Conservation (phyloP, 2,888 invertebrate species). For the Nemapogon koenigi region DNA sequence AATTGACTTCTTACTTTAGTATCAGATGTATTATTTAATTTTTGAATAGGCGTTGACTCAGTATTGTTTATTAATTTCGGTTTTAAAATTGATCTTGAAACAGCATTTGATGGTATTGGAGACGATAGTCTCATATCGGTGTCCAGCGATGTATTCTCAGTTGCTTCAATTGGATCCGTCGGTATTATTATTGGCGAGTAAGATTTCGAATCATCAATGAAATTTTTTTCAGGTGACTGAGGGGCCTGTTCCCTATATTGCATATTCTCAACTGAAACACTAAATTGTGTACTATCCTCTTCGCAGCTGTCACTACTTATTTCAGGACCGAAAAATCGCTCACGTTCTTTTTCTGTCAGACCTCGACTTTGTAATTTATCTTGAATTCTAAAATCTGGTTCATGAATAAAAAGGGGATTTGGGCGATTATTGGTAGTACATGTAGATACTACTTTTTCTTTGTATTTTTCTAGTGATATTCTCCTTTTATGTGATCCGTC, state of each 20-base stretch:
- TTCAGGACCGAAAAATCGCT: no score
- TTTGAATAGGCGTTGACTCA: no score
- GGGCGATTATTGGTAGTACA: no score
- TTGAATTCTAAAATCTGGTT: slow-evolving; percentile 12
- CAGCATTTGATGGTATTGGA: slow-evolving; percentile 15
- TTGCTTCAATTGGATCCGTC: slow-evolving; percentile 35
- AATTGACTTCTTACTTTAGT: no score
- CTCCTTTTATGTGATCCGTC: slow-evolving; percentile 42
- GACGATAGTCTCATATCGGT: slow-evolving; percentile 41
- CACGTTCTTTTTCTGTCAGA: slow-evolving; percentile 54
- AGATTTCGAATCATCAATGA: slow-evolving; percentile 22
- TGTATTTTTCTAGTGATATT: slow-evolving; percentile 57
- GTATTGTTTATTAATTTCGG: no score
- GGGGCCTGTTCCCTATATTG: no score
- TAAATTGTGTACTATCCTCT: no score
- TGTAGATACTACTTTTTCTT: slow-evolving; percentile 32
- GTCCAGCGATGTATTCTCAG: slow-evolving; percentile 26
- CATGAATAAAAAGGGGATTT: slow-evolving; percentile 21
- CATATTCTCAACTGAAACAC: no score
- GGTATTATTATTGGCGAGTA: slow-evolving; percentile 47
- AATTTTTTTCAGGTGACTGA: slow-evolving; percentile 44
- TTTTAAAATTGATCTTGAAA: no score
- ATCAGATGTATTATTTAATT: no score
- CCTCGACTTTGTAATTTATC: slow-evolving; percentile 47
- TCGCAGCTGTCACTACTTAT: no score